Base-by-base conservation (phyloP, 1,140 invertebrate genomes). In the Episyrphus balteatus region DNA sequence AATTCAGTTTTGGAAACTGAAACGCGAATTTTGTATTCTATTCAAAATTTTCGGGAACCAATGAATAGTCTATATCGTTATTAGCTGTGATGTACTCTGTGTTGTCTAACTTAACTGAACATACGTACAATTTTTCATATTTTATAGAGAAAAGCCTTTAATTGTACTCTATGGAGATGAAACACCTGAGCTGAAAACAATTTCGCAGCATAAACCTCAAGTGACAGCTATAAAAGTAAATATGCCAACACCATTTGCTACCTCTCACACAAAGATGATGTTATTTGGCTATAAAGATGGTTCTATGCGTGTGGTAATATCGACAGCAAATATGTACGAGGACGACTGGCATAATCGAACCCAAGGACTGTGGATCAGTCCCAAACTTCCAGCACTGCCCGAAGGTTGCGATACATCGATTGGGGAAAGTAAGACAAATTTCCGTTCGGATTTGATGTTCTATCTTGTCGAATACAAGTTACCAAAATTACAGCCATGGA, bases 241-340 rank as follows among this genome's bases (percentile, higher is more conserved):
- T 57, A 83, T 90, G 79, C 75, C 77, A 5, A 81, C 82, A 51
- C 75, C 80, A 1, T 95, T 84, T 73, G 89, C 90, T 21, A 87
- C 82, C 51, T 92, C 95, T 74, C 92, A 96, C 62, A 89, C 88
- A 75, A 96, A 96, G 75, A 83, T 97, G 78, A 90, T 91, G 73
- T 74, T 97, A 26, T 72, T 96, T 1, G 77, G 83, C 26, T 88
- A 93, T 55, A 82, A 80, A 61, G 84, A 93, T 62, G 74, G 78
- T 11, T 87, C 86, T 3, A 68, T 95, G 32, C 73, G 92, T 45
- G 79, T 97, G 37, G 79, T 95, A 5, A 79, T 98, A 17, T 90
- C 87, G 3, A 97, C 93, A 1, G 91, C 92, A 0, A 98, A 98
- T 74, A 70, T 97, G 2, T 86, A 94, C 54, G 73, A 81, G 30